Evolutionary conservation across 2,113 vertebrate species (phyloP), one percentile per base, ranked within the genome.

Genomic region (Strix aluco): DNA sequence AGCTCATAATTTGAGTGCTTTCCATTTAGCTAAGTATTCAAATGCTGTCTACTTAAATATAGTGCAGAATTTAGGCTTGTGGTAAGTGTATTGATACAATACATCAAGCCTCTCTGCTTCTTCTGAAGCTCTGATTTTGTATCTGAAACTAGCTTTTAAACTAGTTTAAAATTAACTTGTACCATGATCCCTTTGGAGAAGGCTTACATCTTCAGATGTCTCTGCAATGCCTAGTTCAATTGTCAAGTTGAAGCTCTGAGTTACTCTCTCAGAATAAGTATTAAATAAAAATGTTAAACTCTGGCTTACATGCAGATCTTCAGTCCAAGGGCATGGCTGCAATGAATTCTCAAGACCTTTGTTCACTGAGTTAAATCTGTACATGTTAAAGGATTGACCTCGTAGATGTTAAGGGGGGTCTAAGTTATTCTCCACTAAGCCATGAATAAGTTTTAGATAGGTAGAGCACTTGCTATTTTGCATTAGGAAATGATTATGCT

Each of bases 11-110:
- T 80, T 54, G 66, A 95, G 73, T 89, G 79, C 52, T 87, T 92
- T 93, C 86, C 80, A 92, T 92, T 96, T 89, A 92, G 75, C 55
- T 91, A 81, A 85, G 62, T 94, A 81, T 89, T 83, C 77, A 86
- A 91, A 69, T 92, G n/a, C 38, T 86, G 25, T 65, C 79, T 89
- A 75, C 93, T 97, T 49, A 89, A 96, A 91, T 89, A 52, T 7
- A 71, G 69, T 34, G 34, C 73, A 82, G 62, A 54, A 87, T 87
- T 94, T 91, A 91, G 83, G 40, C 54, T 89, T 75, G 23, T 27
- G 25, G 14, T 84, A 69, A 79, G 29, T 70, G 70, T 82, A 91
- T 44, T 82, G 74, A 87, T 95, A 69, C 49, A 86, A 83, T 81
- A 49, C 47, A 52, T 86, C 10, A 78, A 86, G 51, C 34, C n/a